phyloP scores from a whole-genome alignment of 1,140 invertebrate species.

The Gryon sp. region DNA sequence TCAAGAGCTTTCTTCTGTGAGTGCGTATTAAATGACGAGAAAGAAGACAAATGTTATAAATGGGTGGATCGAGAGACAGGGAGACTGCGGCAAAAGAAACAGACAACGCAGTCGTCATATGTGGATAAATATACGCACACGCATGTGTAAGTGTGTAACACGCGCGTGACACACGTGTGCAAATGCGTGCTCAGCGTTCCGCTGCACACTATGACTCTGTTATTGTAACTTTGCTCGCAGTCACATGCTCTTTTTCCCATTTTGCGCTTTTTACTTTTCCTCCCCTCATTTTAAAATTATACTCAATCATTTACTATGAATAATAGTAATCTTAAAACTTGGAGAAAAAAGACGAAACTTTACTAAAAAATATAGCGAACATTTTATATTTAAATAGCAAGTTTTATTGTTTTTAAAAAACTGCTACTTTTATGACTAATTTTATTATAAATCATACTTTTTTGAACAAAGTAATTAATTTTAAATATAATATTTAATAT shows the following conservation, averaged over 20 bases:
- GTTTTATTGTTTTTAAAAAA: too few relatives aligned
- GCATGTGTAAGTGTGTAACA: constrained; percentile 7
- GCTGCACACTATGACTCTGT: constrained; percentile 35
- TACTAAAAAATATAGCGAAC: too few relatives aligned
- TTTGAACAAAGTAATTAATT: too few relatives aligned
- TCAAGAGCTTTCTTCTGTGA: constrained; percentile 55
- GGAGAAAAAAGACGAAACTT: too few relatives aligned
- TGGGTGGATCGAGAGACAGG: constrained; percentile 46
- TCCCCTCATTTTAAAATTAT: background rate
- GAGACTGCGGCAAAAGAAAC: constrained; percentile 57
- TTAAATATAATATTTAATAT: too few relatives aligned
- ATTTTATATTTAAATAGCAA: too few relatives aligned
- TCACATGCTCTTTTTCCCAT: constrained; percentile 23
- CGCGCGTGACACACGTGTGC: constrained; percentile 43
- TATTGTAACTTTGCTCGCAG: constrained; percentile 46
- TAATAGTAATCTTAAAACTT: too few relatives aligned
- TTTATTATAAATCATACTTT: too few relatives aligned
- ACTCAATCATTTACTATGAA: too few relatives aligned
- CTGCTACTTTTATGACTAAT: too few relatives aligned
- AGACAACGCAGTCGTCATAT: constrained; percentile 7
- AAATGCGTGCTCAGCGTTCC: constrained; percentile 34
- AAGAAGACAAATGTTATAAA: constrained; percentile 57
- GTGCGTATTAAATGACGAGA: constrained; percentile 52
- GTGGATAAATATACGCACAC: constrained; percentile 34
- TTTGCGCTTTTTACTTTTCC: constrained; percentile 21